A percentile compares a stretch with the other conserved stretches of the same genome.
Conservation (phyloP, 2,888 invertebrate species). For the Hydroisotoma schaefferi region DNA sequence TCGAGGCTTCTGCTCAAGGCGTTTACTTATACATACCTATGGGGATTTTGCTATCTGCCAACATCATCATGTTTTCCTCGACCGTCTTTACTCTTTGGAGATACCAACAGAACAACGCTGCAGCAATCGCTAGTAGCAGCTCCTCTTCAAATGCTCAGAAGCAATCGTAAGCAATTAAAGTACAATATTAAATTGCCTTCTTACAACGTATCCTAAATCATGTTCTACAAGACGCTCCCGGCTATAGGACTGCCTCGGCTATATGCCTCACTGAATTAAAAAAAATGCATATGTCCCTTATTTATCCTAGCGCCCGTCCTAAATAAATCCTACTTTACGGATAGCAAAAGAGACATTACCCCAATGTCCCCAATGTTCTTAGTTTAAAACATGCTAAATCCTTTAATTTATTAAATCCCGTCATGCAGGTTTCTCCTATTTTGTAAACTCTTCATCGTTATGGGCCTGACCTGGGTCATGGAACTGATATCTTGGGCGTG, state of each 20-base stretch:
- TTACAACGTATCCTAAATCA: too few species aligned
- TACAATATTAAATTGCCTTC: too few species aligned
- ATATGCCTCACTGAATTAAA: too few species aligned
- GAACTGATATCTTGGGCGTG: slow-evolving; percentile 19
- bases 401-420: too few species aligned
- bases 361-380: too few species aligned
- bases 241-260: too few species aligned
- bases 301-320: too few species aligned
- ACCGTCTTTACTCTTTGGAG: slow-evolving; percentile 30
- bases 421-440: slow-evolving; percentile 31
- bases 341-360: too few species aligned
- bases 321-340: too few species aligned
- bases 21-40: slow-evolving; percentile 32
- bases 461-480: slow-evolving; percentile 38
- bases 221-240: too few species aligned
- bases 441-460: slow-evolving; percentile 32
- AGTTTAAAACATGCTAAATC: neutral
- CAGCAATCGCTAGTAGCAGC: neutral
- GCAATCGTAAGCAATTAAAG: slow-evolving; percentile 28
- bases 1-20: slow-evolving; percentile 11
- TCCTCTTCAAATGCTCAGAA: slow-evolving; percentile 16
- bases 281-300: too few species aligned
- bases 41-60: slow-evolving; percentile 21
- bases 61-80: slow-evolving; percentile 31
- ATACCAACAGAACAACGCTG: slow-evolving; percentile 27